These are phyloP conservation scores for Lasius platythorax DNA, from an alignment of 2,888 invertebrate species.

Conservation along the genomic window DNA sequence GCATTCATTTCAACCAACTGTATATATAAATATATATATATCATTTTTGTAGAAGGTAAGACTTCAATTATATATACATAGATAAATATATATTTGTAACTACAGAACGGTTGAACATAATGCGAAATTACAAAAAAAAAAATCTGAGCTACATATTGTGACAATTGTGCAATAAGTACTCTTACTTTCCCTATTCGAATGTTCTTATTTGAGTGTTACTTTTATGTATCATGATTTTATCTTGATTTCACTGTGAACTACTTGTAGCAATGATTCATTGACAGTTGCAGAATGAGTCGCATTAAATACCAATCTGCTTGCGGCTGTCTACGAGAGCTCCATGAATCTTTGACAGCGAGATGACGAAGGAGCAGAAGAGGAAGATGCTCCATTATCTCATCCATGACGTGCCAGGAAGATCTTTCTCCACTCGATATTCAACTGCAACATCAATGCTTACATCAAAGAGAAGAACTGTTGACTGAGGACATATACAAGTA, in stretches of 20 bases:
- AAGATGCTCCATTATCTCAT: constrained; percentile 81
- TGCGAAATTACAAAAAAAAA: constrained; percentile 43
- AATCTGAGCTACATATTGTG: constrained; percentile 10
- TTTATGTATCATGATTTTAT: constrained; percentile 71
- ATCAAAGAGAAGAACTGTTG: constrained; percentile 89
- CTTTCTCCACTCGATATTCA: constrained; percentile 88
- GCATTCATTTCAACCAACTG: constrained; percentile 26
- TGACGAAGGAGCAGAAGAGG: constrained; percentile 81
- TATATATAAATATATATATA: constrained; percentile 23
- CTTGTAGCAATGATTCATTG: constrained; percentile 71
- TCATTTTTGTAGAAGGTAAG: constrained; percentile 13
- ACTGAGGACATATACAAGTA: constrained; percentile 90
- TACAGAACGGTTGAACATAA: constrained; percentile 51
- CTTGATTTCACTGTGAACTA: constrained; percentile 67
- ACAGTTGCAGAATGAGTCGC: constrained; percentile 64
- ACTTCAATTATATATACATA: background rate
- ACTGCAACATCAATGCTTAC: constrained; percentile 88
- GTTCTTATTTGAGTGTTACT: constrained; percentile 67
- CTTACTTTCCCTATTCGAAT: constrained; percentile 75
- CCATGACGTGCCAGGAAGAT: constrained; percentile 86
- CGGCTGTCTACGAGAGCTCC: constrained; percentile 88
- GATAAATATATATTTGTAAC: constrained; percentile 35
- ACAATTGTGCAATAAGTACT: constrained; percentile 50
- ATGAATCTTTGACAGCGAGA: constrained; percentile 79
- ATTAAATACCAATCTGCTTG: constrained; percentile 88